These are phyloP conservation scores for Cephalopachus bancanus DNA, from an alignment of 2,797 vertebrate genomes.

Conservation along the genomic window DNA sequence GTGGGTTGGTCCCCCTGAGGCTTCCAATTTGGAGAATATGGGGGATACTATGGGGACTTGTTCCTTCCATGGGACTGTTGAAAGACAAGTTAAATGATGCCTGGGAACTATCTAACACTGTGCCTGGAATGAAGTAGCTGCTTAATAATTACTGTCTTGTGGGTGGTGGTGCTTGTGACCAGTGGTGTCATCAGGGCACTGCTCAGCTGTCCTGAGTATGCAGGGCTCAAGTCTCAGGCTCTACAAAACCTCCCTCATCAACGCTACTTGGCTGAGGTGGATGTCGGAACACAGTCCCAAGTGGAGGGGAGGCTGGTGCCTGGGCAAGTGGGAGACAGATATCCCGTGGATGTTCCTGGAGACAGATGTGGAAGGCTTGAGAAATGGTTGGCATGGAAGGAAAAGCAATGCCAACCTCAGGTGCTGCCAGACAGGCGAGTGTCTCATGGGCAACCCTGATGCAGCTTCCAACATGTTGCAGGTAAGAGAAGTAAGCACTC, in stretches of 20 bases:
- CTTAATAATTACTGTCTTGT: background rate
- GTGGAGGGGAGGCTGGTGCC: accelerated
- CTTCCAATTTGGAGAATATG: background rate
- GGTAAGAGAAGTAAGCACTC: background rate
- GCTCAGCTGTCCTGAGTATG: background rate
- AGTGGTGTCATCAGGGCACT: background rate
- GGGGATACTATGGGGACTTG: background rate
- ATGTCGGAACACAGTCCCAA: background rate
- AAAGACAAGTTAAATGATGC: background rate
- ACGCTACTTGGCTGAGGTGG: background rate
- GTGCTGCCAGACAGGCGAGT: background rate
- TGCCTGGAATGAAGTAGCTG: background rate
- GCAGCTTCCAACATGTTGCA: background rate
- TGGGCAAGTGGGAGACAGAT: background rate
- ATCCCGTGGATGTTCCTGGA: too few relatives aligned
- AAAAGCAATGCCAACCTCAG: background rate
- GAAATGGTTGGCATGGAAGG: background rate
- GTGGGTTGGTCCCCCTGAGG: background rate
- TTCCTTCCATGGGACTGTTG: background rate
- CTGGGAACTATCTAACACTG: background rate
- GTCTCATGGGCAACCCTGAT: background rate
- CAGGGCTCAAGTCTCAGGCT: background rate
- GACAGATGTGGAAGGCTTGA: background rate
- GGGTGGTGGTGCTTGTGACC: background rate
- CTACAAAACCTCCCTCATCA: too few relatives aligned